phyloP scores from a whole-genome alignment of 92 coral and sea anemone species.

The Phymanthus crucifer region DNA sequence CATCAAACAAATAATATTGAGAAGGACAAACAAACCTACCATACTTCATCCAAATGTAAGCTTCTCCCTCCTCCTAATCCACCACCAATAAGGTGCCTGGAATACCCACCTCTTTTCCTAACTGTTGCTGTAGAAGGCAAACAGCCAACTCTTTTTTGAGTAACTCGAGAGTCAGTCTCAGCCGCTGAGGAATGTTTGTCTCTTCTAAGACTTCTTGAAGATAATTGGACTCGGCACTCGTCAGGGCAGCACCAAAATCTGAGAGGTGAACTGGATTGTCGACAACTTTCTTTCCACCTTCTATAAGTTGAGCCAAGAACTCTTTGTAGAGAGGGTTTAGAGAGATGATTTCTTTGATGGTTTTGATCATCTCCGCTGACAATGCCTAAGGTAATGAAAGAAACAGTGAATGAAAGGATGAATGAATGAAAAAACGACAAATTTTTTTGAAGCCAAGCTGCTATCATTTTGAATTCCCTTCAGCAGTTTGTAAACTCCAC shows the following conservation, averaged over 20 bases:
- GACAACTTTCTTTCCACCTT: slow-evolving; percentile 97
- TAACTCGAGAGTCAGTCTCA: slow-evolving; percentile 87
- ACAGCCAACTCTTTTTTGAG: slow-evolving; percentile 95
- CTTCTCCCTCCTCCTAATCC: neutral
- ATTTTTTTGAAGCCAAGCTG: neutral
- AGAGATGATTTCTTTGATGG: slow-evolving; percentile 91
- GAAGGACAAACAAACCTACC: neutral
- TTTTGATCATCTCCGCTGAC: slow-evolving; percentile 94
- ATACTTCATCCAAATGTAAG: too few relatives aligned
- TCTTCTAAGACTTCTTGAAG: slow-evolving; percentile 95
- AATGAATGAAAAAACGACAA: neutral
- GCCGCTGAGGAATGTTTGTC: slow-evolving; percentile 75
- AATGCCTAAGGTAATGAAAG: slow-evolving; percentile 62
- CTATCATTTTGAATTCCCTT: too few relatives aligned
- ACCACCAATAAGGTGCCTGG: neutral
- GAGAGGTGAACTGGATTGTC: slow-evolving; percentile 96
- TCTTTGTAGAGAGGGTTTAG: slow-evolving; percentile 95
- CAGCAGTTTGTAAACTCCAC: too few relatives aligned
- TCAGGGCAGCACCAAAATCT: slow-evolving; percentile 98
- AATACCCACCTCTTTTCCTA: slow-evolving; percentile 85
- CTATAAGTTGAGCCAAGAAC: slow-evolving; percentile 94
- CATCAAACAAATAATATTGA: neutral
- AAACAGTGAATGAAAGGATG: neutral
- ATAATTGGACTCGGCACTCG: slow-evolving; percentile 89
- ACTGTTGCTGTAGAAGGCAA: slow-evolving; percentile 90